These are phyloP conservation scores for Lottia gigantea DNA, from an alignment of 2,888 invertebrate genomes.

Conservation along the genomic window DNA sequence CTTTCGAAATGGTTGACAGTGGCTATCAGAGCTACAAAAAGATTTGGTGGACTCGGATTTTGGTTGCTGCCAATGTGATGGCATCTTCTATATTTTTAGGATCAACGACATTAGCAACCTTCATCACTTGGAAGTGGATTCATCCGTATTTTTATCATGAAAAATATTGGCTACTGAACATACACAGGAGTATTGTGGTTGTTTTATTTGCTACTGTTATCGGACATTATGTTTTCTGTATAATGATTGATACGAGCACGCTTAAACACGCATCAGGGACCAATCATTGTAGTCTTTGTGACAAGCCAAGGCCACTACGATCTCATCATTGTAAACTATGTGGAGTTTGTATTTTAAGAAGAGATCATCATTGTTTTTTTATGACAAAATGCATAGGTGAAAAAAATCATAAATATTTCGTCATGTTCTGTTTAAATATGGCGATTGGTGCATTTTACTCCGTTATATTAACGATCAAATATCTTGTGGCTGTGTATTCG, in stretches of 20 bases:
- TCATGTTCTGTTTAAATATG: slow-evolving; percentile 44
- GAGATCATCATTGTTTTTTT: slow-evolving; percentile 48
- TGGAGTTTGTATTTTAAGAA: slow-evolving; percentile 35
- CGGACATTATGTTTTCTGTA: slow-evolving; percentile 35
- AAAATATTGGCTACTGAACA: not conserved
- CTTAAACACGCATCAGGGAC: not conserved
- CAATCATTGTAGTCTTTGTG: slow-evolving; percentile 28
- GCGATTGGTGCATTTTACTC: slow-evolving; percentile 36
- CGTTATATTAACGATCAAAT: slow-evolving; percentile 29
- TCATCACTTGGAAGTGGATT: slow-evolving; percentile 30
- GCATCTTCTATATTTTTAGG: slow-evolving; percentile 23
- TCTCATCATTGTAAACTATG: slow-evolving; percentile 45
- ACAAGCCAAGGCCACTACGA: slow-evolving; percentile 28
- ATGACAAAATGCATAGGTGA: slow-evolving; percentile 44
- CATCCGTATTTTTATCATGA: slow-evolving; percentile 32
- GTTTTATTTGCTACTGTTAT: slow-evolving; percentile 38
- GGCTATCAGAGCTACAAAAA: no score
- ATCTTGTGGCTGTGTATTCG: slow-evolving; percentile 23
- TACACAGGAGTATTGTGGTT: slow-evolving; percentile 23
- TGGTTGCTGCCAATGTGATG: slow-evolving; percentile 18
- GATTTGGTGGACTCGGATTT: not conserved
- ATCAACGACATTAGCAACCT: slow-evolving; percentile 31
- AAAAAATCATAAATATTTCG: slow-evolving; percentile 43
- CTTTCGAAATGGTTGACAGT: no score
- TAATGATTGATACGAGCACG: slow-evolving; percentile 30